Percentiles rank a stretch among this genome's conserved stretches.
phyloP scores from a whole-genome alignment of 2,888 invertebrate genomes.

The Rhyacophila evoluta region DNA sequence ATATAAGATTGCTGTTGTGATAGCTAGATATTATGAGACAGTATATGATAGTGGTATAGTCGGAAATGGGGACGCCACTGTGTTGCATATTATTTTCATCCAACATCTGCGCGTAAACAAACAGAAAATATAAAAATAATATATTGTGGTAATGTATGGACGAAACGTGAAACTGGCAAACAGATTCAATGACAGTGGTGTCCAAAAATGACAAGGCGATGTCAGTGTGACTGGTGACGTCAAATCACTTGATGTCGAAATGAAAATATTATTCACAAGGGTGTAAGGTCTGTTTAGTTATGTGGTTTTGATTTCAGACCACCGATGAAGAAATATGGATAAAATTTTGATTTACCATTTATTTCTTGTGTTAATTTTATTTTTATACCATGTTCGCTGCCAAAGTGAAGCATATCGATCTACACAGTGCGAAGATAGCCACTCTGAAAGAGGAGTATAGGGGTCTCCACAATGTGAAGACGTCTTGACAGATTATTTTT shows the following conservation, averaged over 20 bases:
- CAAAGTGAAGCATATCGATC: background rate
- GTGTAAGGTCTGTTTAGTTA: background rate
- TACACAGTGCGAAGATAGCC: no score
- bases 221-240: conserved; percentile 43
- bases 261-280: background rate
- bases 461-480: no score
- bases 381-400: background rate
- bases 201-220: conserved; percentile 35
- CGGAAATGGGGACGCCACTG: background rate
- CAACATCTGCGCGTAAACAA: conserved; percentile 12
- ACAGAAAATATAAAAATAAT: conserved; percentile 1
- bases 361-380: background rate
- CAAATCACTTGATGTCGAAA: conserved; percentile 30
- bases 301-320: background rate
- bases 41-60: no score
- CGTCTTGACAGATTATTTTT: no score
- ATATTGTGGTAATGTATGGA: conserved; percentile 13
- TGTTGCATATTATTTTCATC: background rate
- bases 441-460: no score
- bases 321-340: background rate
- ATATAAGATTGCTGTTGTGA: no score
- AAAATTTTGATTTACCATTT: background rate
- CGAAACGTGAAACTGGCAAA: conserved; percentile 39
- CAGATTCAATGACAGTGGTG: conserved; percentile 36
- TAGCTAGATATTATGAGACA: no score